phyloP scores from a whole-genome alignment of 64 coral and sea anemone genomes.

The Pocillopora damicornis region DNA sequence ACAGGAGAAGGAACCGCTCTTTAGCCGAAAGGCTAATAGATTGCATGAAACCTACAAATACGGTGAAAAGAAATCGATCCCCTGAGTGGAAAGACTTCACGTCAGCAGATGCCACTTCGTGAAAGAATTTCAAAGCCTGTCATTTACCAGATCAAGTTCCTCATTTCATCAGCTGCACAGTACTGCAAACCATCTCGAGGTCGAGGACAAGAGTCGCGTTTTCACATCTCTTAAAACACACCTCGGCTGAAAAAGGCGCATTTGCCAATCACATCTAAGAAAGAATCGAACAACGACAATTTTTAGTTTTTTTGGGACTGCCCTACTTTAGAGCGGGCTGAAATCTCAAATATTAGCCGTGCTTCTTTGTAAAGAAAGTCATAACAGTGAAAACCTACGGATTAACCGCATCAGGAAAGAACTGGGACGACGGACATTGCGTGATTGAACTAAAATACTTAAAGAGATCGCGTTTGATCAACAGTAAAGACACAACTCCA shows the following conservation, averaged over 20 bases:
- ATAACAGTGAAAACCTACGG: background rate
- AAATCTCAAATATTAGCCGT: too few relatives aligned
- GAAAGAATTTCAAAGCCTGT: conserved; percentile 28
- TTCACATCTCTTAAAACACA: too few relatives aligned
- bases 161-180: background rate
- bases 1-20: conserved; percentile 9
- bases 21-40: conserved; percentile 16
- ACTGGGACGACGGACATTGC: background rate
- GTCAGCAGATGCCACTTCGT: conserved; percentile 23
- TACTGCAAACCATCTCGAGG: background rate
- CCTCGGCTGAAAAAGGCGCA: too few relatives aligned
- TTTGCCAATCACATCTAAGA: too few relatives aligned
- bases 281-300: too few relatives aligned
- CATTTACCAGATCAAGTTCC: conserved; percentile 17
- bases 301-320: too few relatives aligned
- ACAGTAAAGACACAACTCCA: background rate
- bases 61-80: background rate
- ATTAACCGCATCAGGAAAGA: background rate
- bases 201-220: background rate
- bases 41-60: background rate
- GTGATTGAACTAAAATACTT: background rate
- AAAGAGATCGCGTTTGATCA: too few relatives aligned
- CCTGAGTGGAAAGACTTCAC: background rate
- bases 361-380: background rate
- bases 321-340: too few relatives aligned